phyloP scores from a whole-genome alignment of 2,113 vertebrate species.

The Myotis davidii region DNA sequence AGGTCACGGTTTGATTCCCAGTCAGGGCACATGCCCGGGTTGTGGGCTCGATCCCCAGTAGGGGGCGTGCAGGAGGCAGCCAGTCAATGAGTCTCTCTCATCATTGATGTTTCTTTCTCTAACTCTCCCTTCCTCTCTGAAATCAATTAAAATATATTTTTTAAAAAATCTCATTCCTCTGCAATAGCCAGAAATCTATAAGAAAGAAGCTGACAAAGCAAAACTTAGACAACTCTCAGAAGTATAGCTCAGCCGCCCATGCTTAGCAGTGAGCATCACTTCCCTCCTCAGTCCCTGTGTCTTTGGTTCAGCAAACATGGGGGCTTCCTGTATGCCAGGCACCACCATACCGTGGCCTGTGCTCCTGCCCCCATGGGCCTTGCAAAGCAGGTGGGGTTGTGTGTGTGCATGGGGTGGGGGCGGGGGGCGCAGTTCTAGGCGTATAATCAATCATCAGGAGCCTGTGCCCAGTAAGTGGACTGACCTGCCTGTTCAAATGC shows the following conservation, averaged over 20 bases:
- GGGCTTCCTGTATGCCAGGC: neutral
- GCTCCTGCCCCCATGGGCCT: neutral
- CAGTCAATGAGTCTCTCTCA: too few relatives aligned
- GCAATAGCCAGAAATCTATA: neutral
- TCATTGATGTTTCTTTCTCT: too few relatives aligned
- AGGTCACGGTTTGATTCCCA: too few relatives aligned
- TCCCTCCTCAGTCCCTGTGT: neutral
- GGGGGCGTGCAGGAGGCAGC: too few relatives aligned
- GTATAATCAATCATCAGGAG: neutral
- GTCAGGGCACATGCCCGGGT: too few relatives aligned
- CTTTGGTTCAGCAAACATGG: neutral
- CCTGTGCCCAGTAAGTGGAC: neutral
- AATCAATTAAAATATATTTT: too few relatives aligned
- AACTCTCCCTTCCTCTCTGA: too few relatives aligned
- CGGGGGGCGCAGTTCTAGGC: too few relatives aligned
- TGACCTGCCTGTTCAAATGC: neutral
- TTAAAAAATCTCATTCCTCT: neutral
- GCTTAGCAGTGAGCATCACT: rapidly evolving
- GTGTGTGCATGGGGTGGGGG: too few relatives aligned
- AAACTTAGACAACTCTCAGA: neutral
- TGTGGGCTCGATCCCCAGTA: too few relatives aligned
- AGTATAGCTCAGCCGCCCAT: neutral
- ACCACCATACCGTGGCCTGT: neutral
- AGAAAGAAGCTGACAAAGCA: neutral
- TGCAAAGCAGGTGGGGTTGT: neutral